Evolutionary conservation across 2,888 invertebrate species (phyloP).

Genomic region (Conops quadrifasciatus): DNA sequence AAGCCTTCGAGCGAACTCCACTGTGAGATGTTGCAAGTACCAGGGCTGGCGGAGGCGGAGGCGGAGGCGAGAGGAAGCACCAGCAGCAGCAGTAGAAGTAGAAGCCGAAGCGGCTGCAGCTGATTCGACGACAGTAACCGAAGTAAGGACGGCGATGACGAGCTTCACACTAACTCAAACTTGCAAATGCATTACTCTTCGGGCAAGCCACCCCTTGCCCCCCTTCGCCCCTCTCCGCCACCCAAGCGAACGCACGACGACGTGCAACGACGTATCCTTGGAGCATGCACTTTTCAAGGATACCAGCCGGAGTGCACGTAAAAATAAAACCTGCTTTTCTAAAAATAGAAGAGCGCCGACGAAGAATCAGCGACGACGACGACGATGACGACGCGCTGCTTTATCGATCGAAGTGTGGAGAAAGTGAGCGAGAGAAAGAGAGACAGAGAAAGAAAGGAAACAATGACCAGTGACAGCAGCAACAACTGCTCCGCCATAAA

Average conservation of each 20-base stretch:
- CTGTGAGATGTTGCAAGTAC: too few relatives aligned
- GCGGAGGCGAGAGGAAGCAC: too few relatives aligned
- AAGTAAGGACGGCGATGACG: background rate
- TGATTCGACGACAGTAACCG: background rate
- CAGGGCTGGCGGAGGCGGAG: too few relatives aligned
- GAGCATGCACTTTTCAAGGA: conserved; percentile 51
- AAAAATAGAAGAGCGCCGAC: conserved; percentile 24
- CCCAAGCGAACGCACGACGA: conserved; percentile 1
- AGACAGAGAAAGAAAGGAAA: background rate
- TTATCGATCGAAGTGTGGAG: background rate
- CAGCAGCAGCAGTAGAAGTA: background rate
- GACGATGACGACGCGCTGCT: background rate
- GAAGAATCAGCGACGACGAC: conserved; percentile 5
- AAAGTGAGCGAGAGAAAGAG: background rate
- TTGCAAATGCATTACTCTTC: background rate
- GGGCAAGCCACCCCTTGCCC: background rate
- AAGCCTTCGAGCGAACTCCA: too few relatives aligned
- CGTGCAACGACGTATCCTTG: conserved; percentile 47
- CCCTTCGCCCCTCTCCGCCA: background rate
- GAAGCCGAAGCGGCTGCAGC: too few relatives aligned
- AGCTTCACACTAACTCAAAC: background rate
- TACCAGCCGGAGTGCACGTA: conserved; percentile 23
- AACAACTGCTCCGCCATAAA: background rate
- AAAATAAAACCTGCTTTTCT: conserved; percentile 28
- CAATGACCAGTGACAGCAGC: too few relatives aligned